These are phyloP conservation scores for Philopedon plagiatum DNA, from an alignment of 2,888 invertebrate genomes.

Conservation along the genomic window DNA sequence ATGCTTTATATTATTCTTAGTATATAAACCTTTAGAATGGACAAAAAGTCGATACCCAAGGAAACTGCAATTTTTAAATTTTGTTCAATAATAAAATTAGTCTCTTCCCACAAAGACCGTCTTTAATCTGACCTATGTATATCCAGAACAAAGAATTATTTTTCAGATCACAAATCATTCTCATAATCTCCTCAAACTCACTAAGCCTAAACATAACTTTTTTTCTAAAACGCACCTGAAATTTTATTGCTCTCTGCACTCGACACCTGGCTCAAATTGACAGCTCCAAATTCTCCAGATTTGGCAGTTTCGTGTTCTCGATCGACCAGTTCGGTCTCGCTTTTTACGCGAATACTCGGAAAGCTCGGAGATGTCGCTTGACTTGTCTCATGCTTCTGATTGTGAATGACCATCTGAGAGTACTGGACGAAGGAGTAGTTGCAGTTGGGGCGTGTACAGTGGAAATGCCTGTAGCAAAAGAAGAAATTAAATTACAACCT, in stretches of 20 bases:
- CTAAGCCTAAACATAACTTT: neutral
- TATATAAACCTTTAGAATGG: no score
- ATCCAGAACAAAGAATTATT: no score
- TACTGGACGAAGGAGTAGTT: constrained; percentile 82
- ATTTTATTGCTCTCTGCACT: constrained; percentile 60
- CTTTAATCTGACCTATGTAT: no score
- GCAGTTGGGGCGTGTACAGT: constrained; percentile 80
- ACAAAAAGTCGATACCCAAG: no score
- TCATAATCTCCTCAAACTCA: neutral
- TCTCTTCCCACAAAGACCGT: no score
- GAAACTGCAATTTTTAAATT: no score
- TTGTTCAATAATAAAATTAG: no score
- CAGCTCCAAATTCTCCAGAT: constrained; percentile 60
- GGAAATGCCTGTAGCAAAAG: constrained; percentile 74
- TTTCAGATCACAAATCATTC: no score
- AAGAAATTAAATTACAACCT: no score
- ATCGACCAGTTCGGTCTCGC: constrained; percentile 59
- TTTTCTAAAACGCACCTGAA: constrained; percentile 60
- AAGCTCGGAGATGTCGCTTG: constrained; percentile 53
- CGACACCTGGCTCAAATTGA: constrained; percentile 63
- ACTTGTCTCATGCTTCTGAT: constrained; percentile 75
- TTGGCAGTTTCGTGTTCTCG: constrained; percentile 55
- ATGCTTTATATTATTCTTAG: no score
- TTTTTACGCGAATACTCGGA: constrained; percentile 57
- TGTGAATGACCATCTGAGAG: constrained; percentile 82